A percentile compares a stretch with the other conserved stretches of the same genome.
These are phyloP conservation scores for Hoplodrina blanda DNA, from an alignment of 2,888 invertebrate genomes.

Conservation along the genomic window DNA sequence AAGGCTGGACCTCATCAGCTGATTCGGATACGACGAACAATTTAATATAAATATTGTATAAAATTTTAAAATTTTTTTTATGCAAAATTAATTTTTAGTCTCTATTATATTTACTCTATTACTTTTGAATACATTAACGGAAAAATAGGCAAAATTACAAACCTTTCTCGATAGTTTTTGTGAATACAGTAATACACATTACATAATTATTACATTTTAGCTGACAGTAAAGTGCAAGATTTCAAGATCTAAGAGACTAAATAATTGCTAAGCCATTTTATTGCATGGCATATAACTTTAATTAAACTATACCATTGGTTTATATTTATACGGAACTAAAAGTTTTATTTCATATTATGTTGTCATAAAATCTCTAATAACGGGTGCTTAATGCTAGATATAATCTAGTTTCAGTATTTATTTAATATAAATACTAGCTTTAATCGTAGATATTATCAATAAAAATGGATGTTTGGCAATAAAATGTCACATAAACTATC, in stretches of 20 bases:
- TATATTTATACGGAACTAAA: constrained; percentile 52
- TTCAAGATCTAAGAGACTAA: constrained; percentile 25
- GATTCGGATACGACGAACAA: background rate
- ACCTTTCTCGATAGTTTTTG: no score
- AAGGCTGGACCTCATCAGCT: background rate
- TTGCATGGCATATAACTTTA: constrained; percentile 58
- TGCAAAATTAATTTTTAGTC: no score
- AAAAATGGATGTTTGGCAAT: constrained; percentile 36
- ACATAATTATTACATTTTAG: constrained; percentile 28
- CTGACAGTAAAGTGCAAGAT: background rate
- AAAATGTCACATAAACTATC: constrained; percentile 28
- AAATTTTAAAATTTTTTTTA: no score
- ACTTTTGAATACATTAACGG: no score
- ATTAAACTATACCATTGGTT: constrained; percentile 52
- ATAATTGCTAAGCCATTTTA: constrained; percentile 46
- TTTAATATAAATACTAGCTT: constrained; percentile 45
- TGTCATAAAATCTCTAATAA: constrained; percentile 47
- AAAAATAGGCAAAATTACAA: no score
- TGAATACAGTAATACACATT: background rate
- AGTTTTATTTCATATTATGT: constrained; percentile 43
- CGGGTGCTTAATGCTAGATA: constrained; percentile 29
- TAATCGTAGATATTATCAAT: constrained; percentile 29
- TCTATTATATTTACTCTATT: no score
- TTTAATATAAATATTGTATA: no score
- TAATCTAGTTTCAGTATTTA: constrained; percentile 52